Conservation (phyloP, 2,888 invertebrate genomes). For the Hylaea fasciaria region DNA sequence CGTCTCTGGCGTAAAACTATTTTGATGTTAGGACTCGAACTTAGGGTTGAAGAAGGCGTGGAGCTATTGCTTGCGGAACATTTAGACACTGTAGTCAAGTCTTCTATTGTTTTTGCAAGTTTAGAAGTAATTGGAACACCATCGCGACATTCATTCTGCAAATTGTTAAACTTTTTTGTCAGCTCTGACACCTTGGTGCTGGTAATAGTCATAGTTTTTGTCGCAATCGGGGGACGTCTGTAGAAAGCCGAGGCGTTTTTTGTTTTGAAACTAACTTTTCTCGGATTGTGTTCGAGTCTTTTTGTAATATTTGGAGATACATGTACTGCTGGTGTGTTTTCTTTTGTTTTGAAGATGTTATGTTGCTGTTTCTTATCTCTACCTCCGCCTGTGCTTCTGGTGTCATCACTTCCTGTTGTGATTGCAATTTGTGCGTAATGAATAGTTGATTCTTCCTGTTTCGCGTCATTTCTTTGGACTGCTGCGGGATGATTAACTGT, state of each 20-base stretch:
- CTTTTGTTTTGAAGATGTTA: constrained; percentile 49
- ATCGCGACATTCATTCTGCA: constrained; percentile 77
- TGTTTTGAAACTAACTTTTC: constrained; percentile 87
- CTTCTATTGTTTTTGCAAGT: constrained; percentile 82
- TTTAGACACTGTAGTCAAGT: constrained; percentile 62
- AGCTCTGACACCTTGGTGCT: constrained; percentile 87
- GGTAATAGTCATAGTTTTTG: constrained; percentile 78
- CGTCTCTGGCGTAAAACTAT: constrained; percentile 75
- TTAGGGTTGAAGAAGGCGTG: constrained; percentile 77
- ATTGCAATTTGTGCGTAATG: constrained; percentile 79
- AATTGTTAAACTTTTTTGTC: constrained; percentile 88
- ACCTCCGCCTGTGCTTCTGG: constrained; percentile 80
- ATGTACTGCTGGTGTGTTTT: constrained; percentile 50
- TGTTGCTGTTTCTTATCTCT: constrained; percentile 47
- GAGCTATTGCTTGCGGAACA: constrained; percentile 72
- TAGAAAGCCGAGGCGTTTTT: constrained; percentile 79
- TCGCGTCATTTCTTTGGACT: constrained; percentile 40
- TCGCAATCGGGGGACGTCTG: constrained; percentile 70
- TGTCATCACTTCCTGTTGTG: constrained; percentile 73
- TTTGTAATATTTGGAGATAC: constrained; percentile 59
- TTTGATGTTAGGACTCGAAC: constrained; percentile 80
- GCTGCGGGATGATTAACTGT: constrained; percentile 55
- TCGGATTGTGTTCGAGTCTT: constrained; percentile 69
- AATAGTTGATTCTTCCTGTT: constrained; percentile 56
- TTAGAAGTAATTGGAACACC: constrained; percentile 82